phyloP scores from a whole-genome alignment of 2,797 vertebrate species.

The Microctenopoma steveboyesi region DNA sequence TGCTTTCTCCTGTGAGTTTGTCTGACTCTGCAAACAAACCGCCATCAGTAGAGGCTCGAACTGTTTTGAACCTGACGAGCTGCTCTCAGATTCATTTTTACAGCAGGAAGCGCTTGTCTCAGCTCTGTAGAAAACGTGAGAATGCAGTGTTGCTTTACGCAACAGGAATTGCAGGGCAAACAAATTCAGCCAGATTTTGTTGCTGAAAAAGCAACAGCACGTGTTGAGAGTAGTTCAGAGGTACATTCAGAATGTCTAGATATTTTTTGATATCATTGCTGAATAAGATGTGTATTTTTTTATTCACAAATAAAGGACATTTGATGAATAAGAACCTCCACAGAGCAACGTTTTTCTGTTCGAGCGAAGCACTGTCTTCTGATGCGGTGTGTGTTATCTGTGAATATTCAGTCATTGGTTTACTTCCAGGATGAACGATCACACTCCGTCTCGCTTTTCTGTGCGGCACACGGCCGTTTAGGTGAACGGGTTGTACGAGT shows the following conservation, averaged over 20 bases:
- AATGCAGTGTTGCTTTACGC: slow-evolving; percentile 7
- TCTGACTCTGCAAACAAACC: not conserved
- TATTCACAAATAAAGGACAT: slow-evolving; percentile 65
- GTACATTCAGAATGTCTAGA: slow-evolving; percentile 16
- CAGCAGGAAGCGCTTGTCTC: not conserved
- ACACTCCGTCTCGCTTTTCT: not conserved
- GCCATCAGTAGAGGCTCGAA: not conserved
- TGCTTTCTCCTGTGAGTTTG: not conserved
- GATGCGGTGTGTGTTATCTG: too few species aligned
- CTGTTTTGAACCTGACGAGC: too few species aligned
- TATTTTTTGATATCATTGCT: slow-evolving; percentile 36
- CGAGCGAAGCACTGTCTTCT: too few species aligned
- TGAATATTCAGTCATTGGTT: too few species aligned
- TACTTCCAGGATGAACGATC: too few species aligned
- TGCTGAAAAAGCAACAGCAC: not conserved
- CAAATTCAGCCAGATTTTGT: not conserved
- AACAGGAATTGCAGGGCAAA: too few species aligned
- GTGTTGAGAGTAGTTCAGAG: not conserved
- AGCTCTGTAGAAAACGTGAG: not conserved
- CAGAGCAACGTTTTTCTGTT: too few species aligned
- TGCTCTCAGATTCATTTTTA: not conserved
- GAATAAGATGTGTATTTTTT: slow-evolving; percentile 59
- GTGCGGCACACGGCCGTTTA: too few species aligned
- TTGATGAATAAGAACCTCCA: slow-evolving; percentile 1
- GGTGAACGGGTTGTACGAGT: not conserved